These are phyloP conservation scores for Byasa hedistus DNA, from an alignment of 2,888 invertebrate species.

Conservation along the genomic window DNA sequence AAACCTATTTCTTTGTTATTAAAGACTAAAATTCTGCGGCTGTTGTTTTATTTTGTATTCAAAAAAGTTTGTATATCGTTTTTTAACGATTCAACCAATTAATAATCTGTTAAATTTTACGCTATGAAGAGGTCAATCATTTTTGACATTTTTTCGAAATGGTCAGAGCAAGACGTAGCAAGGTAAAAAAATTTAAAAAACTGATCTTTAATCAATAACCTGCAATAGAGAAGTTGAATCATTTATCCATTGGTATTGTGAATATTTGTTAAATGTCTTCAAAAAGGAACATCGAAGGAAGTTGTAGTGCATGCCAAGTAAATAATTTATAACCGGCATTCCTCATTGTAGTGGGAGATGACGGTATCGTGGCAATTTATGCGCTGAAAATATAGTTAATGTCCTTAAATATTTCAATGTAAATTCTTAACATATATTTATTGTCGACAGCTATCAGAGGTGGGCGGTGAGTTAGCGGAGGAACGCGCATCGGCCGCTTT, in stretches of 20 bases:
- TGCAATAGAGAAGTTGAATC: not conserved
- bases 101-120: not conserved
- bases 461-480: slow-evolving; percentile 94
- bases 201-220: no score
- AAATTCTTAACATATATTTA: not conserved
- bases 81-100: slow-evolving; percentile 12
- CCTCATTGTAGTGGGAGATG: not conserved
- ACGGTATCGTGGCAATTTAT: not conserved
- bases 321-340: not conserved
- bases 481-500: slow-evolving; percentile 94
- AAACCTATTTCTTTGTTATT: not conserved
- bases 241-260: not conserved
- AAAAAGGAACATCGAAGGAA: not conserved
- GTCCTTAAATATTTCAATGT: not conserved
- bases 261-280: not conserved
- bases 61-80: slow-evolving; percentile 9
- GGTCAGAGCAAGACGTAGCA: slow-evolving; percentile 23
- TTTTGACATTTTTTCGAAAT: slow-evolving; percentile 3
- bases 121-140: not conserved
- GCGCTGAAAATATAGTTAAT: not conserved
- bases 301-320: not conserved
- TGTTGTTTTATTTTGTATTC: not conserved
- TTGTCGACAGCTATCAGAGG: slow-evolving; percentile 89
- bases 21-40: slow-evolving; percentile 7
- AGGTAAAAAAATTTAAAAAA: slow-evolving; percentile 11